Percentiles rank a stretch among this genome's conserved stretches.
Evolutionary conservation across 2,888 invertebrate species (phyloP).

Genomic region (Cosmorhoe ocellata): DNA sequence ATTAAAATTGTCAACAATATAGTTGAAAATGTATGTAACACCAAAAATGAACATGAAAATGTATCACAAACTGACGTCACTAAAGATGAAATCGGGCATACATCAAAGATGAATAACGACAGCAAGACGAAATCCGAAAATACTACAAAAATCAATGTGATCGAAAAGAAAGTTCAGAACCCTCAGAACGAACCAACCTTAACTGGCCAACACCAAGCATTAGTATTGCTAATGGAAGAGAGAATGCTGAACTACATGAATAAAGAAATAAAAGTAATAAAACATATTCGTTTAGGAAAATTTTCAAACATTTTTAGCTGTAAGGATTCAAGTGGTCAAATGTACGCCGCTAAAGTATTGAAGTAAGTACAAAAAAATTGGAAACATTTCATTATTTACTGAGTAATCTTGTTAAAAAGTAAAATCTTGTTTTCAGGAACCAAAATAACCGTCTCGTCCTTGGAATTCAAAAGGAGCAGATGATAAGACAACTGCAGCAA

Average conservation of each 20-base stretch:
- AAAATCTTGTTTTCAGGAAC: slow-evolving; percentile 25
- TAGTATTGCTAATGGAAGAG: slow-evolving; percentile 3
- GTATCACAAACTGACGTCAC: not conserved
- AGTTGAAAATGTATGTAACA: slow-evolving; percentile 5
- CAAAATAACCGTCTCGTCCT: not conserved
- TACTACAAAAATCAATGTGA: not conserved
- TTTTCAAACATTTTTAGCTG: slow-evolving; percentile 53
- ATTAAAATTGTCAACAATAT: slow-evolving; percentile 2
- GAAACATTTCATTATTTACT: no score
- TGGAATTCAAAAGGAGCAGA: slow-evolving; percentile 34
- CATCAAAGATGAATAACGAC: not conserved
- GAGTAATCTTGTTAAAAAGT: no score
- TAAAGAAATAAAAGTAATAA: slow-evolving; percentile 32
- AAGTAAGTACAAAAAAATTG: slow-evolving; percentile 40
- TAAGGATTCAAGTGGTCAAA: slow-evolving; percentile 32
- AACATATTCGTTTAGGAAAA: slow-evolving; percentile 43
- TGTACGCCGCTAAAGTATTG: slow-evolving; percentile 48
- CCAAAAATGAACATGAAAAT: slow-evolving; percentile 2
- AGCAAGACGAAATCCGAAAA: not conserved
- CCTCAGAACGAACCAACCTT: not conserved
- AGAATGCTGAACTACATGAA: slow-evolving; percentile 34
- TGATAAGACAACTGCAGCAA: slow-evolving; percentile 43
- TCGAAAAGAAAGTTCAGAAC: not conserved
- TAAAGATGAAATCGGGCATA: not conserved
- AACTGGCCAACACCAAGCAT: not conserved